Conservation (phyloP, 2,113 vertebrate genomes). For the Rhinoptilus africanus region DNA sequence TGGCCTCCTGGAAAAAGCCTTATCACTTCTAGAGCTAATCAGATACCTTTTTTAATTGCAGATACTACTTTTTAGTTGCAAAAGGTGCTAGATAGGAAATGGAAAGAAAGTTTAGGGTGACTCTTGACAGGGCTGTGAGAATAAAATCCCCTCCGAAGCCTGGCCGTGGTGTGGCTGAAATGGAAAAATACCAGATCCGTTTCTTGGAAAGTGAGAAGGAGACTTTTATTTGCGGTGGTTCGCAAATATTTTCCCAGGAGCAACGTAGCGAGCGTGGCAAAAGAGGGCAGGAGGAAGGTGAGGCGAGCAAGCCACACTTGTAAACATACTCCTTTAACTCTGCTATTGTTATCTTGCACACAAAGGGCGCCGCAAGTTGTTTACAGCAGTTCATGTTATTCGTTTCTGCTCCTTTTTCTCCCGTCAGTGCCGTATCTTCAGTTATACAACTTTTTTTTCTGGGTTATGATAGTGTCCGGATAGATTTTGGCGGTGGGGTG, state of each 20-base stretch:
- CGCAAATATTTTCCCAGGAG: slow-evolving; percentile 48
- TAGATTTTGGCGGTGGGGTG: background rate
- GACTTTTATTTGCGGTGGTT: slow-evolving; percentile 63
- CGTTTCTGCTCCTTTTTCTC: background rate
- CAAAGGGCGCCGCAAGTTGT: background rate
- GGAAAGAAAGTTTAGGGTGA: slow-evolving; percentile 21
- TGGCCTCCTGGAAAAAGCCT: background rate
- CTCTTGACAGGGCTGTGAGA: background rate
- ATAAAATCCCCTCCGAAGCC: slow-evolving; percentile 27
- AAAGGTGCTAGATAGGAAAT: background rate
- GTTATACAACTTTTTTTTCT: background rate
- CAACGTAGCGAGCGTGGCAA: background rate
- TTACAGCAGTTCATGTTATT: background rate
- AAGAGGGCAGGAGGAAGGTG: slow-evolving; percentile 42
- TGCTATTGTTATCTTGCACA: background rate
- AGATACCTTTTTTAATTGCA: background rate
- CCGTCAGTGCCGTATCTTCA: background rate
- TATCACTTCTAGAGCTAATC: background rate
- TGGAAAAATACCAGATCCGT: slow-evolving; percentile 71
- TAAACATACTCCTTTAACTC: slow-evolving; percentile 8
- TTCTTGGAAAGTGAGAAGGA: slow-evolving; percentile 72
- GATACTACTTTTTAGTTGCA: background rate
- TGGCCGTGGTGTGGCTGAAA: slow-evolving; percentile 13
- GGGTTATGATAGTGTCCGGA: background rate
- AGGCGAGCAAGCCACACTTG: background rate